phyloP scores from a whole-genome alignment of 53 echinoderm and acorn worm genomes.

The Patiria pectinifera region DNA sequence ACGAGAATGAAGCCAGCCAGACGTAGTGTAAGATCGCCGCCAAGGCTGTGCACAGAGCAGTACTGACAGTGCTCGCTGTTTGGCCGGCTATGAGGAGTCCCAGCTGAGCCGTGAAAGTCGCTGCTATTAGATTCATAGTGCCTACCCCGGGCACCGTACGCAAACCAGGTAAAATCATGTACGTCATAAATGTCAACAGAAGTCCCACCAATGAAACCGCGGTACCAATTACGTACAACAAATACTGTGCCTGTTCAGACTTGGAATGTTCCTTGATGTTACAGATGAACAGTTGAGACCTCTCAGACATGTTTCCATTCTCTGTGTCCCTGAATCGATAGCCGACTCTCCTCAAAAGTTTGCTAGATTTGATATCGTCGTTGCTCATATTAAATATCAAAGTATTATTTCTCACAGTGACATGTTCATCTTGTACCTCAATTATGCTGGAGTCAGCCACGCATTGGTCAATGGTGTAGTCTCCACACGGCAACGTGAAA shows the following conservation, averaged over 20 bases:
- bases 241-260: background rate
- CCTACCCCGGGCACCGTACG: conserved; percentile 58
- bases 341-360: background rate
- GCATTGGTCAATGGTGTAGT: conserved; percentile 9
- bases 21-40: conserved; percentile 49
- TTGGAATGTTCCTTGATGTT: background rate
- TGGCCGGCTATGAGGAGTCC: conserved; percentile 33
- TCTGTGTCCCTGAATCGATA: background rate
- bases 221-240: conserved; percentile 46
- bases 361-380: background rate
- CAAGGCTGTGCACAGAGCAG: conserved; percentile 21
- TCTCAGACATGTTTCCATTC: background rate
- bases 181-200: conserved; percentile 61
- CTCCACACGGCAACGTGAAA: conserved; percentile 12
- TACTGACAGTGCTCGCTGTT: background rate
- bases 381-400: background rate
- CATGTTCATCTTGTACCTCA: background rate
- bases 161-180: conserved; percentile 38
- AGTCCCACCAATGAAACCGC: conserved; percentile 46
- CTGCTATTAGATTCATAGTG: conserved; percentile 63
- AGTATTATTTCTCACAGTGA: background rate
- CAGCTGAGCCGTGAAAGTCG: conserved; percentile 57
- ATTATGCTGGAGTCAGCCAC: background rate
- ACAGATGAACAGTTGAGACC: background rate
- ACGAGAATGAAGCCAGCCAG: conserved; percentile 59